These are phyloP conservation scores for Rapana venosa DNA, from an alignment of 2,888 invertebrate species.

Conservation along the genomic window DNA sequence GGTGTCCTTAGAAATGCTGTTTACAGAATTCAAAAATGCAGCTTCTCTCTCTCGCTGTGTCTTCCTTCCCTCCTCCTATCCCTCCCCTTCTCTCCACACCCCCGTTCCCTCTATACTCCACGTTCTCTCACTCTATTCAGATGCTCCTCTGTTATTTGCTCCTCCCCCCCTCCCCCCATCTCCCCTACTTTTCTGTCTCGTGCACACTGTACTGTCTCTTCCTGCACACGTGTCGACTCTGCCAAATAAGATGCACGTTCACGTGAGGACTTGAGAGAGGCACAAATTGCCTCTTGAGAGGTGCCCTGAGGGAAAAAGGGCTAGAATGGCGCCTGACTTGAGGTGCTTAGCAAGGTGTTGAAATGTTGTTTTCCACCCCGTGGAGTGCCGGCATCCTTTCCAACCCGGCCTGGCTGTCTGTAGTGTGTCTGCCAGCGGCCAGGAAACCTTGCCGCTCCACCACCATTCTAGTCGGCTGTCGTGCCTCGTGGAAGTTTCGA, in stretches of 20 bases:
- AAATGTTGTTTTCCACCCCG: constrained; percentile 33
- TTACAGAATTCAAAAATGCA: neutral
- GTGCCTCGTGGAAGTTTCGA: no score
- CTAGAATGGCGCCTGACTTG: neutral
- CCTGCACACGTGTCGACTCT: no score
- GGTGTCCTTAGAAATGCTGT: no score
- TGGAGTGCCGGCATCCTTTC: neutral
- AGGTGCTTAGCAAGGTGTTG: constrained; percentile 42
- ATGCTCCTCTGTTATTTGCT: neutral
- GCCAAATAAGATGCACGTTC: no score
- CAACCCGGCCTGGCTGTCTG: no score
- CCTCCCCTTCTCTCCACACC: neutral
- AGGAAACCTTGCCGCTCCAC: no score
- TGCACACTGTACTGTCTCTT: neutral
- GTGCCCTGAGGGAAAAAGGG: neutral
- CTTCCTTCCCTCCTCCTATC: neutral
- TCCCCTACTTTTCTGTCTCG: neutral
- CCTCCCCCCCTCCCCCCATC: neutral
- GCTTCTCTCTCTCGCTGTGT: neutral
- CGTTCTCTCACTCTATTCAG: no score
- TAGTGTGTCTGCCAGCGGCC: no score
- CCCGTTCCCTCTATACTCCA: neutral
- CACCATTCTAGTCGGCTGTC: no score
- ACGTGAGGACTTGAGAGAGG: neutral
- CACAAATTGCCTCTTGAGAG: constrained; percentile 4